These are phyloP conservation scores for Cosmopolites sordidus DNA, from an alignment of 2,888 invertebrate genomes.

Conservation along the genomic window DNA sequence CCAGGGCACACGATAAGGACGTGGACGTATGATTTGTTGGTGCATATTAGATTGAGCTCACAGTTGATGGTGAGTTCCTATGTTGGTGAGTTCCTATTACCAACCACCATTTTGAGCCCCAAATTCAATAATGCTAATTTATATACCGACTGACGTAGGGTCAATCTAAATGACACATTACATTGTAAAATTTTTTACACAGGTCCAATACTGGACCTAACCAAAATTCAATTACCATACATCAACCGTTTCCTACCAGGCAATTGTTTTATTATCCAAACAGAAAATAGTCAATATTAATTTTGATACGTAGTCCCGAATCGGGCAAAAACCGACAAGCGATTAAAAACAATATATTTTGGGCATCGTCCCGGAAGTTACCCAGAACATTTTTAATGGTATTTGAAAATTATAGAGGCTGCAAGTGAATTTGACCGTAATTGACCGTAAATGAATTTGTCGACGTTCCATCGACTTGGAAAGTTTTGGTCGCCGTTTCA, in stretches of 20 bases:
- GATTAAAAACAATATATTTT: constrained; percentile 27
- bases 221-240: constrained; percentile 8
- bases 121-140: too few species aligned
- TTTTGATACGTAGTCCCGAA: constrained; percentile 20
- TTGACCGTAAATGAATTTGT: constrained; percentile 8
- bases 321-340: constrained; percentile 24
- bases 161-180: too few species aligned
- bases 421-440: constrained; percentile 20
- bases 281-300: constrained; percentile 22
- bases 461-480: constrained; percentile 11
- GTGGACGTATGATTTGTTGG: too few species aligned
- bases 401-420: constrained; percentile 16
- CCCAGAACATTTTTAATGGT: constrained; percentile 24
- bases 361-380: constrained; percentile 2
- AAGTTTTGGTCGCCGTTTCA: constrained; percentile 1
- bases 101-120: too few species aligned
- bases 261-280: constrained; percentile 20
- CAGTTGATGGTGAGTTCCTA: too few species aligned
- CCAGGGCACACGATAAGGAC: too few species aligned
- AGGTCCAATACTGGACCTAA: constrained; percentile 9
- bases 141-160: too few species aligned
- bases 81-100: too few species aligned
- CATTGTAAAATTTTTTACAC: too few species aligned
- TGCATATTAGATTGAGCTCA: too few species aligned
- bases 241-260: constrained; percentile 15